These are phyloP conservation scores for Philopotamus ludificatus DNA, from an alignment of 1,140 invertebrate genomes.

Conservation along the genomic window DNA sequence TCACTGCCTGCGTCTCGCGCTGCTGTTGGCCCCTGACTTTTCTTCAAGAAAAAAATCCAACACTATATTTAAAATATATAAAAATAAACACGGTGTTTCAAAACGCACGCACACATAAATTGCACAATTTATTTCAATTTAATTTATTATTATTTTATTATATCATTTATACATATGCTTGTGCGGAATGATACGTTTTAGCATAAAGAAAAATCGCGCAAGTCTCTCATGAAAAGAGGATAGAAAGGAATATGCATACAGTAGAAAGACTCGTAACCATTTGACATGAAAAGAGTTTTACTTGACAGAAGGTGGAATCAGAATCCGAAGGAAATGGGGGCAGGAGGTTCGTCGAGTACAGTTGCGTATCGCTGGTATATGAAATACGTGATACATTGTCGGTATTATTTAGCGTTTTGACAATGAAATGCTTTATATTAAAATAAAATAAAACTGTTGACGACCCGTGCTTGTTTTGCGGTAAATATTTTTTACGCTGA, in stretches of 20 bases:
- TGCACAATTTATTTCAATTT: not conserved
- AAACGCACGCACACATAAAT: no score
- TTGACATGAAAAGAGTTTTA: constrained; percentile 32
- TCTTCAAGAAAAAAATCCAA: not conserved
- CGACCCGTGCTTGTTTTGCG: no score
- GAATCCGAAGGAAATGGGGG: not conserved
- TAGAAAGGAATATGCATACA: constrained; percentile 25
- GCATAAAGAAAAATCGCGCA: constrained; percentile 20
- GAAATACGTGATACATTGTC: no score
- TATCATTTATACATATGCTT: not conserved
- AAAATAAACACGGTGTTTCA: not conserved
- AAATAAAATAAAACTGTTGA: no score
- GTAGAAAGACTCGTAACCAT: constrained; percentile 28
- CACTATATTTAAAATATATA: no score
- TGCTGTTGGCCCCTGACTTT: not conserved
- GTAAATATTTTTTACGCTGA: no score
- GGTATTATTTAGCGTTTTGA: no score
- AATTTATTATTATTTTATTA: not conserved
- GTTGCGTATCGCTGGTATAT: no score
- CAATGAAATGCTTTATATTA: no score
- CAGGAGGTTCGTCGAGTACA: not conserved
- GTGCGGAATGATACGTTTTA: not conserved
- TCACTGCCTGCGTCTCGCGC: not conserved
- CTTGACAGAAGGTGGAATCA: constrained; percentile 16
- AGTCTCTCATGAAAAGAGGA: constrained; percentile 19